A percentile compares a stretch with the other conserved stretches of the same genome.
Conservation (phyloP, 2,113 vertebrate species). For the Ctenodactylus gundi region DNA sequence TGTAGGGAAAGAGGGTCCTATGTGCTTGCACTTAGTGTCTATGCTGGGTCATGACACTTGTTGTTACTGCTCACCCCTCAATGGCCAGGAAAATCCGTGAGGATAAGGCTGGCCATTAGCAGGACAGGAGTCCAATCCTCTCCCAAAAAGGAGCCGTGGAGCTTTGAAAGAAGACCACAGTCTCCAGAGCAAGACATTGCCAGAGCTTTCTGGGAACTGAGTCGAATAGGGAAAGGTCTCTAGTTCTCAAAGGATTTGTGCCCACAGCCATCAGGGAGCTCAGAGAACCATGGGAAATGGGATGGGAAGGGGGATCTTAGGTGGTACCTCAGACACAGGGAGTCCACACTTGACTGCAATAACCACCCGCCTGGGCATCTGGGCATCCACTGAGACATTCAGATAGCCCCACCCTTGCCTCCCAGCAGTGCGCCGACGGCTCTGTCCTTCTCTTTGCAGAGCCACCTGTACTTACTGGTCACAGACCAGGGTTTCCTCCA, state of each 20-base stretch:
- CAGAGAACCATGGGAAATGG: neutral
- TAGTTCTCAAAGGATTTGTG: neutral
- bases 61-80: neutral
- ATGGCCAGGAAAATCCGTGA: neutral
- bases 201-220: neutral
- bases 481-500: conserved; percentile 95
- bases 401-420: neutral
- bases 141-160: neutral
- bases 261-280: neutral
- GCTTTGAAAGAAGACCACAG: neutral
- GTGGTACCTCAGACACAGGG: neutral
- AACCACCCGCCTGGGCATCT: neutral
- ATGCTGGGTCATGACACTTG: neutral
- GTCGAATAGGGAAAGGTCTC: neutral
- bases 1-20: neutral
- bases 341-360: neutral
- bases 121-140: neutral
- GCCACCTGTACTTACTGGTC: conserved; percentile 95
- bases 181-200: neutral
- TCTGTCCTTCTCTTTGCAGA: conserved; percentile 79
- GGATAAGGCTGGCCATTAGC: neutral
- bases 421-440: no score
- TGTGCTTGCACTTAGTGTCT: neutral
- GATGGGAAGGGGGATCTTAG: neutral
- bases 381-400: no score